These are phyloP conservation scores for Macquaria australasica DNA, from an alignment of 2,113 vertebrate genomes.

Conservation along the genomic window DNA sequence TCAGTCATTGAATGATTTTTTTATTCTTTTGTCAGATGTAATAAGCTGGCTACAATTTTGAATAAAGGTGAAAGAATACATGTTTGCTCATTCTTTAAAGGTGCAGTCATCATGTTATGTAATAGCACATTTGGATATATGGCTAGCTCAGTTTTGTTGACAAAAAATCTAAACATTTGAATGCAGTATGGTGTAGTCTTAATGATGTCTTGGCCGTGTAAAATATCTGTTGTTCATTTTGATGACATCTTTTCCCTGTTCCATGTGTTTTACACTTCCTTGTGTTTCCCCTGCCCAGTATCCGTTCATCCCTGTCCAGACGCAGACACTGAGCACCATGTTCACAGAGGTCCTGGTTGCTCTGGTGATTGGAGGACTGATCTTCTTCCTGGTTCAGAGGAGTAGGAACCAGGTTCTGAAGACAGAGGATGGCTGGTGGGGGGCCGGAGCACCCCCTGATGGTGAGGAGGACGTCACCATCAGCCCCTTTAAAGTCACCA, in stretches of 20 bases:
- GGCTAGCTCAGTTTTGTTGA: neutral
- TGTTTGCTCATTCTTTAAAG: neutral
- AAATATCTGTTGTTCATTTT: neutral
- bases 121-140: neutral
- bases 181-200: neutral
- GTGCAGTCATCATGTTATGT: neutral
- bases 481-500: constrained; percentile 83
- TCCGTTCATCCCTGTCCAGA: neutral
- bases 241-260: neutral
- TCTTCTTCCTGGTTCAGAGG: constrained; percentile 81
- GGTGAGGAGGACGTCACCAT: constrained; percentile 82
- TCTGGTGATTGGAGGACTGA: constrained; percentile 82
- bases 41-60: neutral
- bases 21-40: neutral
- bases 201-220: neutral
- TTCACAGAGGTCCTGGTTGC: constrained; percentile 77
- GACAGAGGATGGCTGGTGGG: constrained; percentile 90
- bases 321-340: constrained; percentile 69
- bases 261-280: neutral
- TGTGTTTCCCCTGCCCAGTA: neutral
- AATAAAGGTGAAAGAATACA: neutral
- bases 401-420: constrained; percentile 82
- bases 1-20: neutral
- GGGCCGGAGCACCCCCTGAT: constrained; percentile 68
- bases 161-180: neutral